These are phyloP conservation scores for Tragelaphus oryx DNA, from an alignment of 2,797 vertebrate genomes.

Conservation along the genomic window DNA sequence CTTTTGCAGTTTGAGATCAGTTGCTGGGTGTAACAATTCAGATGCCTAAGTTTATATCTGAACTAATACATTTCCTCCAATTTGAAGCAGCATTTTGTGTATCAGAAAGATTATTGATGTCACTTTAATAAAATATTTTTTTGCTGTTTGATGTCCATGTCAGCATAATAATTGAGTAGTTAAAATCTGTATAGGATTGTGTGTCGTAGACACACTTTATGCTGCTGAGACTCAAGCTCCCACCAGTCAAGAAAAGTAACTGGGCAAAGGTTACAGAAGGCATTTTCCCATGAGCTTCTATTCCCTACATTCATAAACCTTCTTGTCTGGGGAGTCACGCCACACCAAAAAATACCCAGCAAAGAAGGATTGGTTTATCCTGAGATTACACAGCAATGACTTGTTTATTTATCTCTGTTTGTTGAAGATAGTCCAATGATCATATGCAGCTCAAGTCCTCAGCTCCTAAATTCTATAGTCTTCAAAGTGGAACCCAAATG, in stretches of 20 bases:
- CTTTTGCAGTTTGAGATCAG: conserved; percentile 57
- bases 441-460: not conserved
- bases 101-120: conserved; percentile 42
- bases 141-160: not conserved
- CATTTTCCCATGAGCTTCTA: conserved; percentile 85
- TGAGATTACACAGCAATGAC: conserved; percentile 63
- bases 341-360: conserved; percentile 71
- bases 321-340: conserved; percentile 80
- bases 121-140: conserved; percentile 43
- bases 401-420: conserved; percentile 71
- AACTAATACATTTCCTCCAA: conserved; percentile 23
- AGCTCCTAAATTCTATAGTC: not conserved
- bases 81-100: conserved; percentile 16
- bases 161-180: conserved; percentile 48
- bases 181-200: conserved; percentile 34
- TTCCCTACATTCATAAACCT: conserved; percentile 79
- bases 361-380: conserved; percentile 60
- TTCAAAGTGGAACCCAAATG: not conserved
- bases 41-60: not conserved
- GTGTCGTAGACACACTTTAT: conserved; percentile 38
- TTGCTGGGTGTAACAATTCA: conserved; percentile 48
- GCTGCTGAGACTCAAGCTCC: conserved; percentile 61
- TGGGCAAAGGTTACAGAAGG: conserved; percentile 80
- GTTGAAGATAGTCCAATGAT: conserved; percentile 55
- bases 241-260: conserved; percentile 74